These are phyloP conservation scores for Plutella xylostella DNA, from an alignment of 2,888 invertebrate species.

Conservation along the genomic window DNA sequence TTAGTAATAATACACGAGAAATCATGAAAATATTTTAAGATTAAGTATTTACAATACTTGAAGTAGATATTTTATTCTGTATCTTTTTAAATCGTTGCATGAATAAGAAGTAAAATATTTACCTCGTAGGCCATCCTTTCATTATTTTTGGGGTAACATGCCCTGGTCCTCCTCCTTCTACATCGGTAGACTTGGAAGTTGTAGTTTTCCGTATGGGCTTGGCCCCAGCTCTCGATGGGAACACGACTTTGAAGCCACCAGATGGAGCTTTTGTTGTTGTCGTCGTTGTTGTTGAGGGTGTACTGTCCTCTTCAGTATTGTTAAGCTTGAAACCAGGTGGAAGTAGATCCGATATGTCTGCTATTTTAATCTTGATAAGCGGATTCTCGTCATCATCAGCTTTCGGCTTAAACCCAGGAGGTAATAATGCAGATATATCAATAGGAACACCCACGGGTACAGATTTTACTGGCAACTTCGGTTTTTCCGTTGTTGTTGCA, in stretches of 20 bases:
- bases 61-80: too few species aligned
- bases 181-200: conserved; percentile 60
- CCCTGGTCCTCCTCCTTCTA: conserved; percentile 49
- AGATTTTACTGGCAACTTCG: conserved; percentile 29
- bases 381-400: conserved; percentile 26
- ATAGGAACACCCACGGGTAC: conserved; percentile 33
- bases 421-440: conserved; percentile 74
- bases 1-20: neutral
- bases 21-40: conserved; percentile 1
- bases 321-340: conserved; percentile 67
- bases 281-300: conserved; percentile 20
- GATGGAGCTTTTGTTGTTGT: conserved; percentile 50
- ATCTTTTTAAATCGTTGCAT: too few species aligned
- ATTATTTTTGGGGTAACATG: conserved; percentile 75
- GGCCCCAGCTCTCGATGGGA: conserved; percentile 81
- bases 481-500: conserved; percentile 34
- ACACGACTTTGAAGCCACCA: conserved; percentile 76
- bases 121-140: conserved; percentile 88
- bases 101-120: too few species aligned
- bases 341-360: conserved; percentile 30
- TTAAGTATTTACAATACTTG: conserved; percentile 8
- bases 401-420: conserved; percentile 68
- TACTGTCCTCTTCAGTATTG: conserved; percentile 27
- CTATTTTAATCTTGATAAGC: conserved; percentile 35
- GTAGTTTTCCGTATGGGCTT: conserved; percentile 70